Evolutionary conservation across 2,888 invertebrate genomes (phyloP).

Genomic region (Melolontha melolontha): DNA sequence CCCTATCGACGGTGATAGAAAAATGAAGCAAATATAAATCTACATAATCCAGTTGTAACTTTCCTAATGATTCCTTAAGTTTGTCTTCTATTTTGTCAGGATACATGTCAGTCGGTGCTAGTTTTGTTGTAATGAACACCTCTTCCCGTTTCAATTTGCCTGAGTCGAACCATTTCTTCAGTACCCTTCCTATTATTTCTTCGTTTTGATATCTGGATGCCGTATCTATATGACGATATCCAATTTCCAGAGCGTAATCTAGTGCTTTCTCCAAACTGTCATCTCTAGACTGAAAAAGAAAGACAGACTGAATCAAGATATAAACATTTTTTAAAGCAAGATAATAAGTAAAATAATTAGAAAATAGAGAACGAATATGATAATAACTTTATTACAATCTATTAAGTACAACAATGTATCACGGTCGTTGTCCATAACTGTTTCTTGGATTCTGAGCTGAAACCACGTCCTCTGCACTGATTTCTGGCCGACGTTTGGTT

Average conservation of each 20-base stretch:
- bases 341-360: no score
- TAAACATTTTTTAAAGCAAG: no score
- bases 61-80: conserved; percentile 73
- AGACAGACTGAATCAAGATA: no score
- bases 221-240: conserved; percentile 85
- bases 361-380: no score
- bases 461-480: no score
- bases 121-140: conserved; percentile 84
- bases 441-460: no score
- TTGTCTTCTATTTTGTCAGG: conserved; percentile 73
- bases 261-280: conserved; percentile 75
- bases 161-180: conserved; percentile 76
- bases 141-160: conserved; percentile 79
- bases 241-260: conserved; percentile 75
- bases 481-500: no score
- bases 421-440: no score
- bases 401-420: no score
- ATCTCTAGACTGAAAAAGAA: conserved; percentile 70
- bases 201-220: conserved; percentile 84
- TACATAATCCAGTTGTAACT: conserved; percentile 79
- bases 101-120: conserved; percentile 72
- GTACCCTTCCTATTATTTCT: conserved; percentile 75
- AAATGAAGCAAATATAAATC: conserved; percentile 85
- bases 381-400: no score
- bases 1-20: conserved; percentile 75